Conservation (phyloP, 2,797 vertebrate genomes). For the Cheirogaleus major region DNA sequence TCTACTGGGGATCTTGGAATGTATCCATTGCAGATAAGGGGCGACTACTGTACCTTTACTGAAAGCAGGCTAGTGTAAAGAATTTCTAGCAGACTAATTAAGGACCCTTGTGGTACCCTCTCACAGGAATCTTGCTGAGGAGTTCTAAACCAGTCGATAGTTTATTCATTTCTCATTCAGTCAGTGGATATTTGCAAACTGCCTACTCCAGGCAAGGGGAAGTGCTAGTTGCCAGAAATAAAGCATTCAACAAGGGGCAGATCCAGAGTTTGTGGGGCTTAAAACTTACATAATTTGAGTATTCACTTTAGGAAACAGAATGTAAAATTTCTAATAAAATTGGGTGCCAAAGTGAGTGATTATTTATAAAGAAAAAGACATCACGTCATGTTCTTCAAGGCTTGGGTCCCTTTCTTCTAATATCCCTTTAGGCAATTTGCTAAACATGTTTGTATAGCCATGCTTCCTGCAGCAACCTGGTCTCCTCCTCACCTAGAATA, state of each 20-base stretch:
- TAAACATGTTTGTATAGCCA: not conserved
- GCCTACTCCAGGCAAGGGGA: not conserved
- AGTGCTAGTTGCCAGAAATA: not conserved
- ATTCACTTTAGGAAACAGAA: not conserved
- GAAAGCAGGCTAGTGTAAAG: not conserved
- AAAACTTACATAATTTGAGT: not conserved
- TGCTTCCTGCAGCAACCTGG: not conserved
- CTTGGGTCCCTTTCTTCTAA: not conserved
- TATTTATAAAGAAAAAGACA: not conserved
- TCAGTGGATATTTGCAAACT: not conserved
- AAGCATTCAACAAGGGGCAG: not conserved
- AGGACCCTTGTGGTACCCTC: not conserved
- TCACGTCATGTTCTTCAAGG: not conserved
- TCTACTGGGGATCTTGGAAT: too few species aligned
- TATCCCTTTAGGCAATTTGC: not conserved
- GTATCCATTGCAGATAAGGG: not conserved
- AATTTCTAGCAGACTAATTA: not conserved
- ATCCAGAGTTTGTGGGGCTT: not conserved
- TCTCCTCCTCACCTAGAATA: not conserved
- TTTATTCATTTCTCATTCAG: not conserved
- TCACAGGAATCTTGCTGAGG: not conserved
- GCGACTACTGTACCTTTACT: not conserved
- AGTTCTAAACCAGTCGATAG: not conserved
- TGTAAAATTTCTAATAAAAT: not conserved
- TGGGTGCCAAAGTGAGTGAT: not conserved